A percentile compares a stretch with the other conserved stretches of the same genome.
phyloP scores from a whole-genome alignment of 2,888 invertebrate species.

The Eilema griseolum region DNA sequence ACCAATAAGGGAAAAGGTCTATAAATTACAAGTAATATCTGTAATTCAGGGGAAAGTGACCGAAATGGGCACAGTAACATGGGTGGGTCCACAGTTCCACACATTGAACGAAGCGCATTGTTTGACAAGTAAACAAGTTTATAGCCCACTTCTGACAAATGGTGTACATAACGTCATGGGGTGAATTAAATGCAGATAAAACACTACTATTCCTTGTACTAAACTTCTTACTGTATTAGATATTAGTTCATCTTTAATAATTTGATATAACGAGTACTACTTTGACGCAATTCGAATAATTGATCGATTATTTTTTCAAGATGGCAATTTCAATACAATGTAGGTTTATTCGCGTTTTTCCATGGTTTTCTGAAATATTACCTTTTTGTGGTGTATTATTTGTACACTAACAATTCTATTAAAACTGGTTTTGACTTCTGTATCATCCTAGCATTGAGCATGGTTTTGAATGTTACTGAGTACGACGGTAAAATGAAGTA shows the following conservation, averaged over 20 bases:
- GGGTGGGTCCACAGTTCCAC: constrained; percentile 17
- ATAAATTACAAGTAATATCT: constrained; percentile 16
- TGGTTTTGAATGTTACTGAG: too few relatives aligned
- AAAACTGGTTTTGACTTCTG: too few relatives aligned
- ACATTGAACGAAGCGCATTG: constrained; percentile 30
- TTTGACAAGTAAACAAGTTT: constrained; percentile 34
- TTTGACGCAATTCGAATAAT: not conserved
- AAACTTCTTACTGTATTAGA: not conserved
- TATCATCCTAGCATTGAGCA: too few relatives aligned
- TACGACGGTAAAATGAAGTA: too few relatives aligned
- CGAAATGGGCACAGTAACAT: constrained; percentile 8
- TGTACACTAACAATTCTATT: too few relatives aligned
- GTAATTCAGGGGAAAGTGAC: constrained; percentile 16
- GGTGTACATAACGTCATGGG: constrained; percentile 24
- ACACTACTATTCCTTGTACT: not conserved
- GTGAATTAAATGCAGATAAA: constrained; percentile 11
- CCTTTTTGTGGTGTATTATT: too few relatives aligned
- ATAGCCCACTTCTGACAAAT: constrained; percentile 37
- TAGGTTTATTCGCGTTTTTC: not conserved
- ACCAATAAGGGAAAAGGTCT: constrained; percentile 7
- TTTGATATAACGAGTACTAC: not conserved
- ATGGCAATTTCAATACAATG: too few relatives aligned
- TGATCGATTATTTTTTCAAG: too few relatives aligned
- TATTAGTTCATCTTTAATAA: too few relatives aligned
- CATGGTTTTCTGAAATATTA: too few relatives aligned